Conservation (phyloP, 2,797 vertebrate species). For the Mormyrus proboscirostris region DNA sequence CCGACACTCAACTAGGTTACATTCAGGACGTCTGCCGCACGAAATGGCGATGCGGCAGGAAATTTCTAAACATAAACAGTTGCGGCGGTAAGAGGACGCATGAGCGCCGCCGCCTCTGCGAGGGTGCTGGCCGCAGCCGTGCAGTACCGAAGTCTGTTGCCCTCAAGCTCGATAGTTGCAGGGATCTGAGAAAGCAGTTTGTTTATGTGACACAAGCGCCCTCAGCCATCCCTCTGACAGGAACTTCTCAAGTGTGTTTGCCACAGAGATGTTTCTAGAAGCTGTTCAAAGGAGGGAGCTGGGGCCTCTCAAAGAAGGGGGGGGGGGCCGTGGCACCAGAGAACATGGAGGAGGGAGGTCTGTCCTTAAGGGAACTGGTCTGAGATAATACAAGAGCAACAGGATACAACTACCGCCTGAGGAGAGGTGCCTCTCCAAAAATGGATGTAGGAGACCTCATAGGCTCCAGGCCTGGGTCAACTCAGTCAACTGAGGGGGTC, state of each 20-base stretch:
- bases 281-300: not conserved
- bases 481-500: not conserved
- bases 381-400: not conserved
- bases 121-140: not conserved
- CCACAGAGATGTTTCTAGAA: not conserved
- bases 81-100: not conserved
- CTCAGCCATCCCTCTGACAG: not conserved
- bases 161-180: not conserved
- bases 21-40: not conserved
- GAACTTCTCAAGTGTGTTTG: not conserved
- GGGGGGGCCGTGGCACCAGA: not conserved
- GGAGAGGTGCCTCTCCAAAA: not conserved
- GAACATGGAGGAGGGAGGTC: not conserved
- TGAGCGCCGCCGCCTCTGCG: not conserved
- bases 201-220: not conserved
- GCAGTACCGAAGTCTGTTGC: not conserved
- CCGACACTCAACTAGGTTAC: not conserved
- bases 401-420: not conserved
- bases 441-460: not conserved
- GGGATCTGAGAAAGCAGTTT: not conserved
- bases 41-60: not conserved
- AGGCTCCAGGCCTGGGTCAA: not conserved
- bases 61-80: not conserved
- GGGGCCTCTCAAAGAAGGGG: not conserved
- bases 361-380: not conserved